A percentile compares a stretch with the other conserved stretches of the same genome.
Evolutionary conservation across 2,888 invertebrate species (phyloP).

Genomic region (Nezara viridula): DNA sequence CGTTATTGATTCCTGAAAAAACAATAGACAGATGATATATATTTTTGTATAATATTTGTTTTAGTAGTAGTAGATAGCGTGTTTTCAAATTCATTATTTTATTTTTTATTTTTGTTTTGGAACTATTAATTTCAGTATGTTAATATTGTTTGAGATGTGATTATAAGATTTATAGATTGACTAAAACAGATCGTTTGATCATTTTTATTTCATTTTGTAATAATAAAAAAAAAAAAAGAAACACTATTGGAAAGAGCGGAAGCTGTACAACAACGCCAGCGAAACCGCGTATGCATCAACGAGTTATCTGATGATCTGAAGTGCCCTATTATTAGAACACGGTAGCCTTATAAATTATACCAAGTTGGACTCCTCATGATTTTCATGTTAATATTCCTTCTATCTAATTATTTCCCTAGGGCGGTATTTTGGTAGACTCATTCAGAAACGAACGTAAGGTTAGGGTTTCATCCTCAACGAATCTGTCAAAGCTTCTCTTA

Average conservation of each 20-base stretch:
- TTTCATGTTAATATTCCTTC: constrained; percentile 32
- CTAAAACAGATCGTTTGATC: neutral
- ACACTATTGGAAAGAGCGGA: neutral
- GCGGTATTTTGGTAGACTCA: neutral
- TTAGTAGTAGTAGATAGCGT: no score
- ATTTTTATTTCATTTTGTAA: neutral
- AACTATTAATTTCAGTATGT: neutral
- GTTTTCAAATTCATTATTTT: no score
- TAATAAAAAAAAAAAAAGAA: neutral
- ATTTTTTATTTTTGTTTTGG: neutral
- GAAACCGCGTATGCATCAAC: constrained; percentile 30
- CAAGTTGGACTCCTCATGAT: constrained; percentile 6
- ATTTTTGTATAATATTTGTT: no score
- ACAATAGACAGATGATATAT: no score
- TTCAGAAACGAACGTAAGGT: neutral
- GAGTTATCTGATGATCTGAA: constrained; percentile 27
- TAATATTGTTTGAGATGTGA: neutral
- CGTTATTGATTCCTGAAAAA: no score
- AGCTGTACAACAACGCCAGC: constrained; percentile 2
- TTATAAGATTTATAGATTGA: neutral
- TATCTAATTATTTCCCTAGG: constrained; percentile 39
- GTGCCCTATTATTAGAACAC: constrained; percentile 45
- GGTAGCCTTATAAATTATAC: constrained; percentile 42
- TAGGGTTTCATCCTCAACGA: neutral
- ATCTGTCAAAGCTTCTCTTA: neutral